Evolutionary conservation across 1,140 invertebrate genomes (phyloP).

Genomic region (Philotrypesis tridentata): DNA sequence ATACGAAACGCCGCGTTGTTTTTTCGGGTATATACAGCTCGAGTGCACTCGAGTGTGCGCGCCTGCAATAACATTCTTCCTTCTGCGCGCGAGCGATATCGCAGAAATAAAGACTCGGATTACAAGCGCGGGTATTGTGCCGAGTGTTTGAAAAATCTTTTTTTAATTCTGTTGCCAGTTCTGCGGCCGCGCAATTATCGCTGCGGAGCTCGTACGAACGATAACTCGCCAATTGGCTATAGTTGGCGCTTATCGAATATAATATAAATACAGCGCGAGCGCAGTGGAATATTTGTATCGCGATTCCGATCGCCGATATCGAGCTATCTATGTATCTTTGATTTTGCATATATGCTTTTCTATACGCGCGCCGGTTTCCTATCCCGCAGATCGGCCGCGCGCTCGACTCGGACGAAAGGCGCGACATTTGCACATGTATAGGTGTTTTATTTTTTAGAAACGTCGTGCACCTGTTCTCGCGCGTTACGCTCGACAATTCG

Average conservation of each 20-base stretch:
- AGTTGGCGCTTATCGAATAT: background rate
- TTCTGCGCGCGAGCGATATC: slow-evolving; percentile 4
- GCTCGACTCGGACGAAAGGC: background rate
- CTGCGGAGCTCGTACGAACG: slow-evolving; percentile 15
- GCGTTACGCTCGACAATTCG: too few species aligned
- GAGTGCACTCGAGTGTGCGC: background rate
- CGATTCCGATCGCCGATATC: slow-evolving; percentile 40
- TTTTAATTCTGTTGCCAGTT: background rate
- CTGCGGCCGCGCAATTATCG: slow-evolving; percentile 14
- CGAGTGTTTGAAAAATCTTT: background rate
- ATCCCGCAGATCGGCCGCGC: background rate
- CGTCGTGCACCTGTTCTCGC: too few species aligned
- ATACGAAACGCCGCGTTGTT: slow-evolving; percentile 27
- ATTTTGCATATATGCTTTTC: background rate
- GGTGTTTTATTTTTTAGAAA: background rate
- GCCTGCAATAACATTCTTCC: slow-evolving; percentile 28
- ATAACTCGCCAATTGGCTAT: slow-evolving; percentile 7
- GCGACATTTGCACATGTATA: background rate
- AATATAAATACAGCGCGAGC: background rate
- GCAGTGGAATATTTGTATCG: slow-evolving; percentile 45
- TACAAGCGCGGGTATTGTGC: background rate
- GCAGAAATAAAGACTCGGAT: slow-evolving; percentile 36
- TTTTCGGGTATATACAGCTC: background rate
- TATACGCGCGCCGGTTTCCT: slow-evolving; percentile 20
- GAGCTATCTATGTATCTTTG: slow-evolving; percentile 40